These are phyloP conservation scores for Patiria miniata DNA, from an alignment of 35 echinoderm and acorn worm species.

Conservation along the genomic window DNA sequence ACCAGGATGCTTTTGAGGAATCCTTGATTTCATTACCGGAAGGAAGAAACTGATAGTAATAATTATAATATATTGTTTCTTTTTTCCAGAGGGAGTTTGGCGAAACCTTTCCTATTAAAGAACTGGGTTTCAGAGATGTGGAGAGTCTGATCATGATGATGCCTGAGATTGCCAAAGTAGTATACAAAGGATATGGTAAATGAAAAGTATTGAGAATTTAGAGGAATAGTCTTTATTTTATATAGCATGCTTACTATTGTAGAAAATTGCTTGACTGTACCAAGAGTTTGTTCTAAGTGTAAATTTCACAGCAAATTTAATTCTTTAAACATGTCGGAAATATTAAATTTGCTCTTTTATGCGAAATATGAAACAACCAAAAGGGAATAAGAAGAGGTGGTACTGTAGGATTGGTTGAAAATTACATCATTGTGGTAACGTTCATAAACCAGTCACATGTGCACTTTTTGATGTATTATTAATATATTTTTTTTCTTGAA, in stretches of 20 bases:
- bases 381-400: no score
- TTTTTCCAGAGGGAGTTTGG: conserved; percentile 45
- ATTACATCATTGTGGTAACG: no score
- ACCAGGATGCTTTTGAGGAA: no score
- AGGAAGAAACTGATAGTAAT: no score
- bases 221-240: background rate
- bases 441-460: no score
- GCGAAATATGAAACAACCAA: no score
- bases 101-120: conserved; percentile 41
- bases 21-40: no score
- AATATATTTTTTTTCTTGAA: background rate
- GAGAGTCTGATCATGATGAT: conserved; percentile 76
- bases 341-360: no score
- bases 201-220: background rate
- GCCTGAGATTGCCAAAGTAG: conserved; percentile 61
- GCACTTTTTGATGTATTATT: background rate
- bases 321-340: no score
- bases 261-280: background rate
- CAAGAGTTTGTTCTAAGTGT: no score
- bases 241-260: background rate
- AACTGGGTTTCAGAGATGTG: conserved; percentile 78
- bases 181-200: conserved; percentile 83
- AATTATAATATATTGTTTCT: background rate
- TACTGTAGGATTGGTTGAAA: no score
- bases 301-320: no score